Evolutionary conservation across 1,140 invertebrate species (phyloP).

Genomic region (Aleiodes sp.): DNA sequence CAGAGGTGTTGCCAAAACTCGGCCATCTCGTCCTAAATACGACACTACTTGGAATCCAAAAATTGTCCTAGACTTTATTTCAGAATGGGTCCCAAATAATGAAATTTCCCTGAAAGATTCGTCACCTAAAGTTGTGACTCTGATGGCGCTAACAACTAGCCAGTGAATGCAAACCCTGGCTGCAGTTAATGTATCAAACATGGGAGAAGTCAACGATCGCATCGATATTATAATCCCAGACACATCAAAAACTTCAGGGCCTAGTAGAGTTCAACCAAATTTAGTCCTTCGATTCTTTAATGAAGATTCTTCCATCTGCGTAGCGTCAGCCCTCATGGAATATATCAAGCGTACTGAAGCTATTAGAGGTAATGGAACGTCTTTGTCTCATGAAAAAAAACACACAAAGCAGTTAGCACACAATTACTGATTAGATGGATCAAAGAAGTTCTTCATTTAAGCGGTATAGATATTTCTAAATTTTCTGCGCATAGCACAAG

Average conservation of each 20-base stretch:
- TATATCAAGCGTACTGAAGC: slow-evolving; percentile 25
- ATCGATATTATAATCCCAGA: slow-evolving; percentile 30
- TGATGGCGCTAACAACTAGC: slow-evolving; percentile 15
- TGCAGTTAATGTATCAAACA: slow-evolving; percentile 19
- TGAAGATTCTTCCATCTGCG: slow-evolving; percentile 2
- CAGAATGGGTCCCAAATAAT: slow-evolving; percentile 13
- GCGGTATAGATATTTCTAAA: slow-evolving; percentile 24
- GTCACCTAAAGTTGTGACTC: neutral
- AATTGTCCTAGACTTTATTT: slow-evolving; percentile 37
- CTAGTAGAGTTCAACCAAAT: slow-evolving; percentile 14
- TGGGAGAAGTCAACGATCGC: neutral
- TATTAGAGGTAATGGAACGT: slow-evolving; percentile 11
- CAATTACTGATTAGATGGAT: slow-evolving; percentile 40
- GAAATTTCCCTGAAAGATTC: slow-evolving; percentile 18
- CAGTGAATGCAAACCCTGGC: slow-evolving; percentile 33
- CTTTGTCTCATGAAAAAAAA: slow-evolving; percentile 33
- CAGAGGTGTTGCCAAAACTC: slow-evolving; percentile 38
- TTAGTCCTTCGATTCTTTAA: slow-evolving; percentile 28
- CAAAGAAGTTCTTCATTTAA: slow-evolving; percentile 13
- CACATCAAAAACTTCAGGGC: slow-evolving; percentile 20
- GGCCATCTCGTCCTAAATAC: slow-evolving; percentile 39
- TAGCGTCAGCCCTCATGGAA: slow-evolving; percentile 22
- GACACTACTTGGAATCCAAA: slow-evolving; percentile 41
- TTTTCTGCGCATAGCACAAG: slow-evolving; percentile 44
- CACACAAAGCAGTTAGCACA: slow-evolving; percentile 20